Percentiles rank a stretch among this genome's conserved stretches.
phyloP scores from a whole-genome alignment of 2,113 vertebrate species.

The Phyllostomus hastatus region DNA sequence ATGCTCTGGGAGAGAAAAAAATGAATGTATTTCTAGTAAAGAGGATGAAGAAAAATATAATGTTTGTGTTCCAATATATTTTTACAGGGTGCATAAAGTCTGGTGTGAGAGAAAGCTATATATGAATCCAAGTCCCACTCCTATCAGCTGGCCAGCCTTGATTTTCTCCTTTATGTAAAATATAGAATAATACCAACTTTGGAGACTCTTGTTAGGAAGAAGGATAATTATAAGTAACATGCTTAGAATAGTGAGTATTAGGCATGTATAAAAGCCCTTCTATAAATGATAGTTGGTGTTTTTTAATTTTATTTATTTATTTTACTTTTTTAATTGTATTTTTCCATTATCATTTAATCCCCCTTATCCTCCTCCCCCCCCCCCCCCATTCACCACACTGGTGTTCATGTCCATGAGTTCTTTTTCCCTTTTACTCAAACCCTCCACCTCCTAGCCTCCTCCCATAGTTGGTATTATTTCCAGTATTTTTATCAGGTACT shows the following conservation, averaged over 20 bases:
- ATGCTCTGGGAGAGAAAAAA: neutral
- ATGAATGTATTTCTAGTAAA: neutral
- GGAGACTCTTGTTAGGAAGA: neutral
- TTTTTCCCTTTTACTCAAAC: no score
- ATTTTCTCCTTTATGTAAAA: neutral
- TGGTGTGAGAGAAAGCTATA: neutral
- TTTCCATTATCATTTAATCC: no score
- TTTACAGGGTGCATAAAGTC: neutral
- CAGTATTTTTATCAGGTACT: neutral
- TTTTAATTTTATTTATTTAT: no score
- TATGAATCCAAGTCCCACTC: neutral
- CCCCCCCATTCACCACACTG: no score
- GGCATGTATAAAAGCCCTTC: neutral
- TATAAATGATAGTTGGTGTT: neutral
- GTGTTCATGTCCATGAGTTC: no score
- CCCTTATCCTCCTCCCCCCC: no score
- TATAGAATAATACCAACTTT: neutral
- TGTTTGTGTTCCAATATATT: neutral
- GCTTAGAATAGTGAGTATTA: neutral
- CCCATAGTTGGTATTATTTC: no score
- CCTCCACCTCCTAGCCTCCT: no score
- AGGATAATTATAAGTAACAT: neutral
- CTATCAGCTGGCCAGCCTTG: neutral
- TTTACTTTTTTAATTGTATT: no score
- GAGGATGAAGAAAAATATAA: neutral